Base-by-base conservation (phyloP, 2,888 invertebrate genomes). In the Chamaedrilus cognettii region DNA sequence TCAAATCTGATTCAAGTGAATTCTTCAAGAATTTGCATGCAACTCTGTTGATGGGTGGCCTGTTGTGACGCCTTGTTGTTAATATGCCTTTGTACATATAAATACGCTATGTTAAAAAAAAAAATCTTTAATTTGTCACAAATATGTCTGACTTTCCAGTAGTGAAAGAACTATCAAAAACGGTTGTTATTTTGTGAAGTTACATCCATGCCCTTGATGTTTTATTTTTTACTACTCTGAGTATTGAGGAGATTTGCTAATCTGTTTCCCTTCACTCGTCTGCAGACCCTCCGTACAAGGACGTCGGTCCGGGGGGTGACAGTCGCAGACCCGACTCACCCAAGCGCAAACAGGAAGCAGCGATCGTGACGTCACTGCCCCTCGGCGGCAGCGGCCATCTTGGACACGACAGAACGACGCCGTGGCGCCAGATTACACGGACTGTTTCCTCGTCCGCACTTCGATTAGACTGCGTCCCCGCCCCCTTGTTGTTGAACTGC, bases 31-130 rank as follows among this genome's bases (percentile, higher is more conserved):
- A n/a, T n/a, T n/a, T n/a, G n/a, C n/a, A n/a, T n/a, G n/a, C n/a
- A n/a, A n/a, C n/a, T n/a, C n/a, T n/a, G n/a, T n/a, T n/a, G n/a
- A n/a, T n/a, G n/a, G n/a, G n/a, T n/a, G n/a, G n/a, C 33, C 50
- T 34, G 32, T 67, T 67, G 42, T 67, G 69, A 23, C 67, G 70
- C 58, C 71, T 74, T 55, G 63, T 60, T 3, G 33, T 23, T 19
- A 23, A 52, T 19, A 52, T 52, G 11, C 11, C 11, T 52, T 52
- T 23, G 11, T 42, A 11, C 42, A 11, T 7, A 11, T 11, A 42
- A n/a, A n/a, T n/a, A n/a, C n/a, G n/a, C n/a, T n/a, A n/a, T n/a
- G n/a, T n/a, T n/a, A n/a, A n/a, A n/a, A n/a, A n/a, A n/a, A n/a
- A n/a, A n/a, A n/a, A n/a, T n/a, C n/a, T n/a, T n/a, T n/a, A n/a